Evolutionary conservation across 2,888 invertebrate genomes (phyloP).

Genomic region (Oscheius sp.): DNA sequence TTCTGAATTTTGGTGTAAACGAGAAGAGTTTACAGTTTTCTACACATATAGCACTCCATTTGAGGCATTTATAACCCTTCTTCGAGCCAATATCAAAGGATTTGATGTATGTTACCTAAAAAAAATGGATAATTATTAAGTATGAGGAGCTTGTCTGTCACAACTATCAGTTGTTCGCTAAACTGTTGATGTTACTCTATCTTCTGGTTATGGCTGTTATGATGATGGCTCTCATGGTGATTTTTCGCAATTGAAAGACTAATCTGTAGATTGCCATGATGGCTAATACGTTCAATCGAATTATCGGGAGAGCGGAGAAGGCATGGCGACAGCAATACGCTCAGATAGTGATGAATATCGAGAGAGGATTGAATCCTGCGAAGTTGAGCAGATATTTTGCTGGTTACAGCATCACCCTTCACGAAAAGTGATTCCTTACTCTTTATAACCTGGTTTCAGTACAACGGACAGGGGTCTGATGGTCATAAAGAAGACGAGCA

Average conservation of each 20-base stretch:
- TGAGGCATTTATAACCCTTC: slow-evolving; percentile 95
- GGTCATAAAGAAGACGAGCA: slow-evolving; percentile 95
- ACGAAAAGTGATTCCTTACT: slow-evolving; percentile 18
- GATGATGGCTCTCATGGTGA: slow-evolving; percentile 81
- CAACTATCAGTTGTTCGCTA: slow-evolving; percentile 88
- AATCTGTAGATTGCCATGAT: slow-evolving; percentile 93
- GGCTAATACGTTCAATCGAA: slow-evolving; percentile 98
- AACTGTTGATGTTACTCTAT: slow-evolving; percentile 88
- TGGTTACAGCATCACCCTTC: slow-evolving; percentile 84
- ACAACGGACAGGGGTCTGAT: slow-evolving; percentile 80
- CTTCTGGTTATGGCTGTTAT: slow-evolving; percentile 97
- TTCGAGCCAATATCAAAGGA: slow-evolving; percentile 95
- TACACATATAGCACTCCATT: slow-evolving; percentile 78
- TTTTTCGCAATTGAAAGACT: no score
- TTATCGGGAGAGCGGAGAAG: slow-evolving; percentile 97
- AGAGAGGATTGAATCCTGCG: slow-evolving; percentile 88
- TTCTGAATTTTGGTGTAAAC: slow-evolving; percentile 18
- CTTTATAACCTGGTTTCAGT: slow-evolving; percentile 5
- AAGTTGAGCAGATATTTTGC: slow-evolving; percentile 89
- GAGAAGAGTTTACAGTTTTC: slow-evolving; percentile 67
- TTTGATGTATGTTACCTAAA: slow-evolving; percentile 84
- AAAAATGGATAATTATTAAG: slow-evolving; percentile 75
- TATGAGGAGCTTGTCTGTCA: slow-evolving; percentile 89
- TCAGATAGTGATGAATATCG: slow-evolving; percentile 94
- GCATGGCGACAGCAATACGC: slow-evolving; percentile 99